These are phyloP conservation scores for Dipodomys spectabilis DNA, from an alignment of 2,113 vertebrate genomes.

Conservation along the genomic window DNA sequence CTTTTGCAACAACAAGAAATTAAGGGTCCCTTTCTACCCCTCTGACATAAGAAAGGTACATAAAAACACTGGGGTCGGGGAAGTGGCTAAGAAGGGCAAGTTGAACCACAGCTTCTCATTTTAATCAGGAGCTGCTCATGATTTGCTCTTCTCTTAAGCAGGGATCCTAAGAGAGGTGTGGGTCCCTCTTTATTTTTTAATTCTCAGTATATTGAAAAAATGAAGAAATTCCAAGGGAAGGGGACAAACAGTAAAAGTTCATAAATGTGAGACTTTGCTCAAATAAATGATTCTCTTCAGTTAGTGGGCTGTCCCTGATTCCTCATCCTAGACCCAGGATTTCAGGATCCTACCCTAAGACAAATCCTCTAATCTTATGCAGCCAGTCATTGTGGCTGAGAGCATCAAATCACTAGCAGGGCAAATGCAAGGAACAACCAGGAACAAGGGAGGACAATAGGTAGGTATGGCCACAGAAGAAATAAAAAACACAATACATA, in stretches of 20 bases:
- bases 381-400: neutral
- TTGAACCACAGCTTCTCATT: neutral
- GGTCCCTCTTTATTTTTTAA: neutral
- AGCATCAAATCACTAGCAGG: neutral
- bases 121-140: too few relatives aligned
- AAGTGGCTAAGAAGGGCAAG: accelerated
- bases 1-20: neutral
- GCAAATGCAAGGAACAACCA: neutral
- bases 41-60: neutral
- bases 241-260: neutral
- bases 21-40: neutral
- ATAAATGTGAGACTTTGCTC: neutral
- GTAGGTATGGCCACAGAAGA: neutral
- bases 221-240: neutral
- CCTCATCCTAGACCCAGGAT: too few relatives aligned
- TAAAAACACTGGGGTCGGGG: neutral
- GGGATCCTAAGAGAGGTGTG: neutral
- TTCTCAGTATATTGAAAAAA: neutral
- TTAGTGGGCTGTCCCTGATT: accelerated
- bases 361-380: neutral
- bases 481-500: neutral
- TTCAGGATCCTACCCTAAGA: neutral
- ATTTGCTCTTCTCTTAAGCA: neutral
- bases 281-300: neutral
- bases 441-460: neutral